A percentile compares a stretch with the other conserved stretches of the same genome.
Evolutionary conservation across 2,888 invertebrate species (phyloP).

Genomic region (Aporophyla nigra): DNA sequence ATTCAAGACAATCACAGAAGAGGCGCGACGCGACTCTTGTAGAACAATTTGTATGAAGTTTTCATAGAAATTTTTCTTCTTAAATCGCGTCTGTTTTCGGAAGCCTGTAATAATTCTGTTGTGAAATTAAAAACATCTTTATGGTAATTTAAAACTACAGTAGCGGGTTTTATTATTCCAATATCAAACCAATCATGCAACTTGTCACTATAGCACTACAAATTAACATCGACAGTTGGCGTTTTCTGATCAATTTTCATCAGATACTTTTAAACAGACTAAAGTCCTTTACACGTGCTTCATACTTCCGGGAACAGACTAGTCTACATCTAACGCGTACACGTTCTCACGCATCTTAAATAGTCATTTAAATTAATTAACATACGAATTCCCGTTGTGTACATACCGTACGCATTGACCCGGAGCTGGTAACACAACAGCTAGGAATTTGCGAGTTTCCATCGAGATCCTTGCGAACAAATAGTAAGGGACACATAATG

Average conservation of each 20-base stretch:
- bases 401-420: constrained; percentile 66
- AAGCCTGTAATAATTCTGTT: neutral
- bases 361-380: constrained; percentile 76
- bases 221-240: no score
- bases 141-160: neutral
- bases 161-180: neutral
- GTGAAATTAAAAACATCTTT: neutral
- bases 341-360: constrained; percentile 74
- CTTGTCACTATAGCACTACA: neutral
- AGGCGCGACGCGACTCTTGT: no score
- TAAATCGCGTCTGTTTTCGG: no score
- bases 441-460: constrained; percentile 57
- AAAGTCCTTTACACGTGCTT: constrained; percentile 53
- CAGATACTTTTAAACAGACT: neutral
- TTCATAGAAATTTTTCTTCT: no score
- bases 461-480: constrained; percentile 50
- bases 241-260: neutral
- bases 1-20: neutral
- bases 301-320: constrained; percentile 66
- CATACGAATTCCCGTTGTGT: constrained; percentile 71
- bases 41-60: no score
- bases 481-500: constrained; percentile 52
- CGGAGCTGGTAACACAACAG: constrained; percentile 58
- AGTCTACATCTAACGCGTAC: constrained; percentile 42
- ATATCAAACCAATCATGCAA: neutral